Evolutionary conservation across 1,140 invertebrate species (phyloP).

Genomic region (Atta cephalotes): DNA sequence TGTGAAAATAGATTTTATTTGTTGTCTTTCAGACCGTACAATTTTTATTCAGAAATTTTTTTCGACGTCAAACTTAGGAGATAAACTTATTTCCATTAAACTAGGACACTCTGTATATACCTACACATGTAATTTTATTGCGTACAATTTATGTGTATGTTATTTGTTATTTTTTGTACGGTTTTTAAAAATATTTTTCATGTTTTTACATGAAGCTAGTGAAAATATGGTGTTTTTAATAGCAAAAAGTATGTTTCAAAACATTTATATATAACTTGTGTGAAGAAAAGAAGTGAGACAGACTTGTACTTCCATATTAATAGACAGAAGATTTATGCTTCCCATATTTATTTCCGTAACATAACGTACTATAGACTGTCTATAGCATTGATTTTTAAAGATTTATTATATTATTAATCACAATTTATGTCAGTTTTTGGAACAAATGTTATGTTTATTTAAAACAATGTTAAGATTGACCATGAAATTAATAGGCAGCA

Average conservation of each 20-base stretch:
- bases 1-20: too few relatives aligned
- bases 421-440: neutral
- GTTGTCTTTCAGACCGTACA: too few relatives aligned
- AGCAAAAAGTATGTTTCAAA: neutral
- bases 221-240: neutral
- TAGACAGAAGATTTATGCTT: neutral
- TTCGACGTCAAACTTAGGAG: too few relatives aligned
- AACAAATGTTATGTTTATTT: neutral
- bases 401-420: neutral
- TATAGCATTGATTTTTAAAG: constrained; percentile 7
- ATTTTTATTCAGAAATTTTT: too few relatives aligned
- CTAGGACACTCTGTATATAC: too few relatives aligned
- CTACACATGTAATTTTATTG: neutral
- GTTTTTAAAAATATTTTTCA: constrained; percentile 39
- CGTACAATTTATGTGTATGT: neutral
- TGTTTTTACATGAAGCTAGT: neutral
- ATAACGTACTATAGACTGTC: neutral
- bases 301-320: constrained; percentile 26
- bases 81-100: too few relatives aligned
- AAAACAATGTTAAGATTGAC: neutral
- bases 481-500: neutral
- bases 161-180: neutral
- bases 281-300: neutral
- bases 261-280: neutral
- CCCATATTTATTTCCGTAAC: neutral